Evolutionary conservation across 2,113 vertebrate species (phyloP), one percentile per base, ranked within the genome.

Genomic region (Procapra przewalskii): DNA sequence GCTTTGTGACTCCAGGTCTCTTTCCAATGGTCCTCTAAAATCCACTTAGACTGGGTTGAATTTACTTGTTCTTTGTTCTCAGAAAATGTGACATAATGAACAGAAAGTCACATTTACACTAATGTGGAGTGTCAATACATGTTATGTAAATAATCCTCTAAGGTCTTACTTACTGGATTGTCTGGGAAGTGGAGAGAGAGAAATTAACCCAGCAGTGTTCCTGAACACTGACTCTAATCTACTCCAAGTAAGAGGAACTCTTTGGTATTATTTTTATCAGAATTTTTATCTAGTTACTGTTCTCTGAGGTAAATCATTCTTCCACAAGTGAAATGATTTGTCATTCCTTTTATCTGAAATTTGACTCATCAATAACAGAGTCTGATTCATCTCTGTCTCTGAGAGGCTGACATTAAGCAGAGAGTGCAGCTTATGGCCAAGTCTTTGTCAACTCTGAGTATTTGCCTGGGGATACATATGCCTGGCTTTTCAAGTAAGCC

Each of bases 1-100:
- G 10, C 55, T 80, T 94, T 95, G 50, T 92, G 33, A n/a, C 64
- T 88, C 27, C 50, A 40, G 21, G 33, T 54, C 64, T 92, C 83
- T 92, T 31, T 83, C 89, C 45, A 84, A 7, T 79, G 14, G 17
- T 8, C 33, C 12, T 83, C 67, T 48, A 59, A 91, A 90, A 84
- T 59, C 71, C 25, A 2, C 23, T 43, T 64, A 84, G 33, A 33
- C 19, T 80, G 7, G 54, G 16, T 54, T 91, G 59, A 92, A 59
- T 88, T 94, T 90, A 29, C 5, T 52, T 92, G 40, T 85, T 92
- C 52, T 97, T 91, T 94, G 14, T 81, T 96, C 77, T 90, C 36
- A 90, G 88, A 81, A 93, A 93, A 83, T 52, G 21, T 80, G 57
- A 17, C 29, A 3, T 77, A 88, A 83, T 64, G 29, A n/a, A 64